Percentiles rank a stretch among this genome's conserved stretches.
Evolutionary conservation across 1,140 invertebrate genomes (phyloP).

Genomic region (Stenopsyche tienmushanensis): DNA sequence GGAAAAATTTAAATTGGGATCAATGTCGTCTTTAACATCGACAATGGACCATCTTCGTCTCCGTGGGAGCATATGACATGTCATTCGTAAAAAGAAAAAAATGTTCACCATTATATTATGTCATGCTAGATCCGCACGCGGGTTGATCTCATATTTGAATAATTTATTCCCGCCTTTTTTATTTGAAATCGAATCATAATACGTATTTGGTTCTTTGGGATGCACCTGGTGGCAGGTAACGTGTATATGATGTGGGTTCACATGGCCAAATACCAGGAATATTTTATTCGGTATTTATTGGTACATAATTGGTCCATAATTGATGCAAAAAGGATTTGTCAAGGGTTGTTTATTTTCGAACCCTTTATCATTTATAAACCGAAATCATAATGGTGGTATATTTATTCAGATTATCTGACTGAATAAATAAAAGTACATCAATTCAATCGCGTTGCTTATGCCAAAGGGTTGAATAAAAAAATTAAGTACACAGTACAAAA

Average conservation of each 20-base stretch:
- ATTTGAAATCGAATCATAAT: background rate
- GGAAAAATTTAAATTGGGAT: conserved; percentile 36
- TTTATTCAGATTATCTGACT: background rate
- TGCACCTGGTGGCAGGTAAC: conserved; percentile 22
- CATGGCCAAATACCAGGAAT: background rate
- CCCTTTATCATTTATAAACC: background rate
- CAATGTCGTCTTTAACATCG: conserved; percentile 34
- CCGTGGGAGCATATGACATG: conserved; percentile 17
- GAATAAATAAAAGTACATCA: too few species aligned
- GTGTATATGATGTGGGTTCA: background rate
- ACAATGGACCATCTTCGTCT: conserved; percentile 23
- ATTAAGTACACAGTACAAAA: too few species aligned
- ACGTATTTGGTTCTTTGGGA: conserved; percentile 7
- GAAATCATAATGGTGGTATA: background rate
- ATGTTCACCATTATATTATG: background rate
- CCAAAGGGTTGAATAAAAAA: too few species aligned
- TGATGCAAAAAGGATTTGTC: background rate
- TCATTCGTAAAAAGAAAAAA: conserved; percentile 3
- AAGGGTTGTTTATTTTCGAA: background rate
- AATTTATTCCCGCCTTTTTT: background rate
- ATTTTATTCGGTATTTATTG: background rate
- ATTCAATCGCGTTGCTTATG: too few species aligned
- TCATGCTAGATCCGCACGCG: background rate
- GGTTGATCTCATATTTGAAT: too few species aligned
- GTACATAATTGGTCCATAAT: background rate